Conservation (phyloP, 1,140 invertebrate species). For the Danaus plexippus region DNA sequence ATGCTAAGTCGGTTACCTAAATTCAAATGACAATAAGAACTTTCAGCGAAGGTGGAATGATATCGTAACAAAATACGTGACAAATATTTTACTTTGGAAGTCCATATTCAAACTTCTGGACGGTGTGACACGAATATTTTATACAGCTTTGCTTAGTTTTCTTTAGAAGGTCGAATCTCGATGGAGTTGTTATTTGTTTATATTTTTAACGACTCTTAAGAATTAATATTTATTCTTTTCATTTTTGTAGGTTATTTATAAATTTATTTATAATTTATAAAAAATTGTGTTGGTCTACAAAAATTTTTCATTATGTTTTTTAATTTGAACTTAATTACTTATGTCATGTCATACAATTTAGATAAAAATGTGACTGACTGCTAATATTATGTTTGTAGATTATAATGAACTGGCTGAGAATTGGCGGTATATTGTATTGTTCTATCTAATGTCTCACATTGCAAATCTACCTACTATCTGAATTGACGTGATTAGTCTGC, state of each 20-base stretch:
- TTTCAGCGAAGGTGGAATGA: conserved; percentile 44
- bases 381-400: too few species aligned
- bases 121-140: conserved; percentile 54
- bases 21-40: neutral
- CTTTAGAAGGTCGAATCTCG: conserved; percentile 36
- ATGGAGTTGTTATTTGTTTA: conserved; percentile 38
- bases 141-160: conserved; percentile 31
- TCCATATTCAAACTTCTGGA: conserved; percentile 67
- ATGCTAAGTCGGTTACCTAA: too few species aligned
- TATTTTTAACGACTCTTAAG: too few species aligned
- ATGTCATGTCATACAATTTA: too few species aligned
- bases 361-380: too few species aligned
- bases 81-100: conserved; percentile 61
- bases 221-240: too few species aligned
- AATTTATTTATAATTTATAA: too few species aligned
- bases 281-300: too few species aligned
- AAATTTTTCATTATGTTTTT: too few species aligned
- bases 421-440: neutral
- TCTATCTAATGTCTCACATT: conserved; percentile 5
- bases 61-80: conserved; percentile 54
- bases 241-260: too few species aligned
- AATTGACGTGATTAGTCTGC: conserved; percentile 37
- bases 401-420: too few species aligned
- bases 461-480: conserved; percentile 31
- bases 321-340: too few species aligned